Evolutionary conservation across 2,797 vertebrate genomes (phyloP), one percentile per base, ranked within the genome.

Genomic region (Florisuga fusca): DNA sequence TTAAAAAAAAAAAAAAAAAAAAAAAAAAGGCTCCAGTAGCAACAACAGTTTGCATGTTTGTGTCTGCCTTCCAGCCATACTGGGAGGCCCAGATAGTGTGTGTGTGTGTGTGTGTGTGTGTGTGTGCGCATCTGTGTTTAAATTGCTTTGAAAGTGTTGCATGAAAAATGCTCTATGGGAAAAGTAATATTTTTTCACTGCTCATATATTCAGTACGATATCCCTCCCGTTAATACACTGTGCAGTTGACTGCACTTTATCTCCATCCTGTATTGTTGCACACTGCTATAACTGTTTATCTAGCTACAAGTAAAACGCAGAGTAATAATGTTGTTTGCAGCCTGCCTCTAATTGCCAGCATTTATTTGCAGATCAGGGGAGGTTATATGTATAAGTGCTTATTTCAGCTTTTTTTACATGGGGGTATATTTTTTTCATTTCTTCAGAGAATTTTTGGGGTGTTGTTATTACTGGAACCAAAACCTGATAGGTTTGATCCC

Each of bases 171-270:
- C 27, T 93, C 38, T n/a, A 1, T 82, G 80, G 41, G 41, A 76
- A 88, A 93, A 91, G n/a, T 67, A 46, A 6, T 83, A 48, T 79
- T 90, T 95, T 92, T 89, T 90, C 85, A 57, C 74, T 82, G 63
- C 83, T 93, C 45, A 61, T 71, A 59, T 87, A 94, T 82, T 93
- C 59, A 67, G 31, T 86, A 90, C 71, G 87, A 41, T 87, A 82
- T 92, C 48, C 50, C 41, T 82, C 41, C 59, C 61, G 82, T 94
- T 94, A 90, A 86, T 93, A 73, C 48, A 86, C 38, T 41, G 38
- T 41, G 13, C 79, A 86, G 79, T 26, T 91, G 92, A 63, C 79
- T 91, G 89, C 79, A 91, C 87, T 96, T 96, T 73, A 93, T 96
- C 91, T 91, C 80, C 84, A 89, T 89, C 89, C 79, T 79, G 27